Base-by-base conservation (phyloP, 2,113 vertebrate genomes). In the Laticauda laticaudata region DNA sequence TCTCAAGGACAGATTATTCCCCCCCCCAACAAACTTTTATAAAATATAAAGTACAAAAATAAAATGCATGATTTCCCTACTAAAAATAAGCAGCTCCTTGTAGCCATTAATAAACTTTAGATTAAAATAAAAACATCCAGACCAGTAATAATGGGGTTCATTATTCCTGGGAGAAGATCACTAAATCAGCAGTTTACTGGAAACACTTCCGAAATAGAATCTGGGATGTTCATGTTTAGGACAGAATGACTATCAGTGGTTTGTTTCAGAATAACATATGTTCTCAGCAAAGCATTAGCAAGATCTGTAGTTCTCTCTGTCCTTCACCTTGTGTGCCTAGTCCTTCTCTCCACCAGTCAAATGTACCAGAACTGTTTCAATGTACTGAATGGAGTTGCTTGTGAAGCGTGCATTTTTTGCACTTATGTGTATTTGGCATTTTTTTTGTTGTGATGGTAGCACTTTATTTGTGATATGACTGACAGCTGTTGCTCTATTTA, bases 211-310 rank as follows among this genome's bases (percentile, higher is more conserved):
- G 86, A 0, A 95, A 95, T 95, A 96, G 96, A 97, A 97, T 94
- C 91, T 91, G 91, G 92, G 94, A 97, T 96, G 97, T 97, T 97
- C 97, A 98, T 98, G 96, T 97, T 97, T 97, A 97, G 97, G 97
- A 97, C 81, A 94, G 93, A 96, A 94, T 94, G 94, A 96, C 97
- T 95, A 94, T 94, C 97, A 97, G 96, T 95, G 95, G 96, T 94
- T 94, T 95, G 95, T 93, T 96, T 97, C 94, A 94, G 96, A 97
- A 96, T 64, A 86, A 97, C 98, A 98, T 97, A 97, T 97, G 97
- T 97, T 97, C 96, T 97, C 97, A 95, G 86, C 92, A 96, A 97
- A 97, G 96, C 97, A 96, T 89, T 87, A 95, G 90, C 94, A 96
- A 95, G 91, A 95, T 95, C 75, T 90, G 94, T 56, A 90, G 86